Conservation (phyloP, 2,888 invertebrate genomes). For the Platycheirus albimanus region DNA sequence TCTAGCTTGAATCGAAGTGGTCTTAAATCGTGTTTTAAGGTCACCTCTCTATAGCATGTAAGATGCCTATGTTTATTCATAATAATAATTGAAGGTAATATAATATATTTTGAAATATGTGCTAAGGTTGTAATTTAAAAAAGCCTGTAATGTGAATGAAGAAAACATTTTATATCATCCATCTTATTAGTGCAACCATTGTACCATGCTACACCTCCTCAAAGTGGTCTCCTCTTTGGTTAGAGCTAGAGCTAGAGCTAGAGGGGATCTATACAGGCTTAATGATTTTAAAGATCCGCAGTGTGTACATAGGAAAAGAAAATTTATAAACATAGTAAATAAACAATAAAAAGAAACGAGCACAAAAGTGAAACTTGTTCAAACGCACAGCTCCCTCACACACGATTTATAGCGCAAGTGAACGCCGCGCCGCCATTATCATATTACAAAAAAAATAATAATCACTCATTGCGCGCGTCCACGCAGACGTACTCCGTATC, state of each 20-base stretch:
- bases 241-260: no score
- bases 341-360: slow-evolving; percentile 60
- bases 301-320: slow-evolving; percentile 45
- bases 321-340: slow-evolving; percentile 49
- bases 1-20: slow-evolving; percentile 35
- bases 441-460: slow-evolving; percentile 66
- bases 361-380: slow-evolving; percentile 74
- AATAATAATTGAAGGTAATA: no score
- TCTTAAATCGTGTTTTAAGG: slow-evolving; percentile 57
- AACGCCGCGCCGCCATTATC: slow-evolving; percentile 48
- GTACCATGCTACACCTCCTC: slow-evolving; percentile 17
- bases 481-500: slow-evolving; percentile 36
- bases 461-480: slow-evolving; percentile 45
- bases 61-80: no score
- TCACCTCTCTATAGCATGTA: slow-evolving; percentile 17
- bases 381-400: slow-evolving; percentile 53
- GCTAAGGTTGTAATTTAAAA: no score
- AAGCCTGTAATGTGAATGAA: no score
- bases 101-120: no score
- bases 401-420: slow-evolving; percentile 43
- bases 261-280: not conserved
- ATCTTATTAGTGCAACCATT: slow-evolving; percentile 54
- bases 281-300: slow-evolving; percentile 1
- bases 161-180: no score
- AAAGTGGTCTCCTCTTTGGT: not conserved